These are phyloP conservation scores for Tetragnatha versicolor DNA, from an alignment of 1,140 invertebrate genomes.

Conservation along the genomic window DNA sequence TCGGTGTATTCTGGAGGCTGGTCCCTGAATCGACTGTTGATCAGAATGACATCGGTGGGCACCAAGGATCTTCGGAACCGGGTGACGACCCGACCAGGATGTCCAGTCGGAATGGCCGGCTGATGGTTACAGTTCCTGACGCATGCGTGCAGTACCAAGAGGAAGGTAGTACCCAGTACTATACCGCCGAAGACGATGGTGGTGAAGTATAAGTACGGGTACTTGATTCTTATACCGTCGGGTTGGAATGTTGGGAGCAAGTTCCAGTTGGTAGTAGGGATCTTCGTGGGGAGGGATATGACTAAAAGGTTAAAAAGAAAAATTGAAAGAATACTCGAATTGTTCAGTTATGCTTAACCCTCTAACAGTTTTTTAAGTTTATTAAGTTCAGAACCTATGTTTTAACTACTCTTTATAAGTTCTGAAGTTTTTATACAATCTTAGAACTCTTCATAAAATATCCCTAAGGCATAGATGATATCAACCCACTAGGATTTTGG, in stretches of 20 bases:
- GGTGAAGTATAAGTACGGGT: constrained; percentile 16
- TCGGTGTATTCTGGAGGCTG: constrained; percentile 5
- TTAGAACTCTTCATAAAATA: too few species aligned
- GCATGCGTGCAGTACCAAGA: not conserved
- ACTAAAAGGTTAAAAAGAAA: not conserved
- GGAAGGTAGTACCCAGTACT: not conserved
- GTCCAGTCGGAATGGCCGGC: not conserved
- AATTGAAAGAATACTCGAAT: not conserved
- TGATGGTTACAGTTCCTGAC: not conserved
- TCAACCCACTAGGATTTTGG: too few species aligned
- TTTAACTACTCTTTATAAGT: too few species aligned
- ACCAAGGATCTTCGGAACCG: not conserved
- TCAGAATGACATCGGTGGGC: not conserved
- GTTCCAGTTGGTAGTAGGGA: not conserved
- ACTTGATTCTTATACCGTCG: not conserved
- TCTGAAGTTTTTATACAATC: too few species aligned
- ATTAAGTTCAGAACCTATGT: too few species aligned
- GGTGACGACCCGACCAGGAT: not conserved
- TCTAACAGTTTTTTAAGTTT: too few species aligned
- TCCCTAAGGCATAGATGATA: too few species aligned
- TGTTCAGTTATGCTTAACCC: too few species aligned
- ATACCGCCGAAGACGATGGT: not conserved
- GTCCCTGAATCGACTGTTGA: not conserved
- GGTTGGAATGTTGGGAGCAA: not conserved
- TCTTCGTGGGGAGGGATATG: not conserved